Evolutionary conservation across 2,888 invertebrate genomes (phyloP).

Genomic region (Azorinus chamasolen): DNA sequence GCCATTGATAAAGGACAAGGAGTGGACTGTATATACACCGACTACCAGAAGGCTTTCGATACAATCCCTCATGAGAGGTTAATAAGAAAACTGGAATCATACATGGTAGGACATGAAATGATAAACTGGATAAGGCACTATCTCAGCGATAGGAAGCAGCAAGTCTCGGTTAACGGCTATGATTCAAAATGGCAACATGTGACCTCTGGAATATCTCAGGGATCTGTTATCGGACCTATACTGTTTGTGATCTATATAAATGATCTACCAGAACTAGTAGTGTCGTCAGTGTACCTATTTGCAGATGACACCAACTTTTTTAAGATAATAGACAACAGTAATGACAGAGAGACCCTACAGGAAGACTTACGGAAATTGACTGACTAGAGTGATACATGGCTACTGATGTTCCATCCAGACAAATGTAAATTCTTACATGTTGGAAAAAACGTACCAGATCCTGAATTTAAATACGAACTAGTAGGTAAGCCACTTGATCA

Average conservation of each 20-base stretch:
- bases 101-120: not conserved
- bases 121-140: slow-evolving; percentile 9
- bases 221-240: slow-evolving; percentile 13
- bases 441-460: not conserved
- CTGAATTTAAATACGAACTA: not conserved
- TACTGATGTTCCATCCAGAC: slow-evolving; percentile 14
- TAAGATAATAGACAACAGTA: not conserved
- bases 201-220: slow-evolving; percentile 2
- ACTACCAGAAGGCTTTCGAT: slow-evolving; percentile 11
- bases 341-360: slow-evolving; percentile 23
- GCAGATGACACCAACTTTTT: slow-evolving; percentile 34
- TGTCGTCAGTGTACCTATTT: slow-evolving; percentile 11
- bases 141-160: not conserved
- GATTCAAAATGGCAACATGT: not conserved
- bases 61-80: slow-evolving; percentile 5
- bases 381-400: slow-evolving; percentile 23
- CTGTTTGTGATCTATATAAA: slow-evolving; percentile 31
- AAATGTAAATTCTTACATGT: slow-evolving; percentile 28
- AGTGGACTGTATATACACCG: not conserved
- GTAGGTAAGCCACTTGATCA: too few relatives aligned
- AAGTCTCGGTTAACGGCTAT: not conserved
- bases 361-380: slow-evolving; percentile 14
- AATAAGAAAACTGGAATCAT: not conserved
- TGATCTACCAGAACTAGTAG: slow-evolving; percentile 19
- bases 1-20: not conserved